Base-by-base conservation (phyloP, 2,888 invertebrate species). In the Uloborus plumipes region DNA sequence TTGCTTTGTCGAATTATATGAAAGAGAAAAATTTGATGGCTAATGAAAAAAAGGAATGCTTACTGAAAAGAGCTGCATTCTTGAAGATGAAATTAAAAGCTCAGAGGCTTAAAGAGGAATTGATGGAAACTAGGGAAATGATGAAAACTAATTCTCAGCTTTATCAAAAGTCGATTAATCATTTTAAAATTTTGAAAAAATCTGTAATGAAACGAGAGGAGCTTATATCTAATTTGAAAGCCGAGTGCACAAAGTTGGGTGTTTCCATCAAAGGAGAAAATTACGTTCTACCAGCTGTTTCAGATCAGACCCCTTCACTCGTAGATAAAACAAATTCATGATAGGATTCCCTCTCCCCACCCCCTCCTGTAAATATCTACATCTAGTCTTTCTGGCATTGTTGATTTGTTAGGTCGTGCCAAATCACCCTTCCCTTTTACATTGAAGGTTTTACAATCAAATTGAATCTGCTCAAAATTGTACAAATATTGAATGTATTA, bases 51-150 rank as follows among this genome's bases (percentile, higher is more conserved):
- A 70, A 69, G 31, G 74, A 81, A 20, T 26, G 69, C 1, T 1
- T 50, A 14, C 20, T 18, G 11, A 74, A 65, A 47, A 69, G 70
- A 59, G 18, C 26, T 9, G 22, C 61, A 2, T 81, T 74, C 18
- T 62, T 81, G 58, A n/a, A 67, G 20, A 53, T 74, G 13, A 81
- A 74, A 59, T 49, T 81, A 31, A 74, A 18, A n/a, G 62, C 55
- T 4, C 80, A 81, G 15, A 55, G 55, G 20, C 31, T 81, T n/a
- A 74, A 74, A 22, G 80, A 81, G 59, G 69, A 75, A 22, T 50
- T 67, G 6, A 50, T 70, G 64, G 80, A 74, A 39, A 74, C 80
- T 65, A 70, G 74, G 58, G 49, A 58, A 47, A 53, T 70, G 49
- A 74, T 64, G 51, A 58, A 39, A 26, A 49, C 62, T 20, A 81